A percentile compares a stretch with the other conserved stretches of the same genome.
Conservation (phyloP, 2,888 invertebrate genomes). For the Rhagonycha fulva region DNA sequence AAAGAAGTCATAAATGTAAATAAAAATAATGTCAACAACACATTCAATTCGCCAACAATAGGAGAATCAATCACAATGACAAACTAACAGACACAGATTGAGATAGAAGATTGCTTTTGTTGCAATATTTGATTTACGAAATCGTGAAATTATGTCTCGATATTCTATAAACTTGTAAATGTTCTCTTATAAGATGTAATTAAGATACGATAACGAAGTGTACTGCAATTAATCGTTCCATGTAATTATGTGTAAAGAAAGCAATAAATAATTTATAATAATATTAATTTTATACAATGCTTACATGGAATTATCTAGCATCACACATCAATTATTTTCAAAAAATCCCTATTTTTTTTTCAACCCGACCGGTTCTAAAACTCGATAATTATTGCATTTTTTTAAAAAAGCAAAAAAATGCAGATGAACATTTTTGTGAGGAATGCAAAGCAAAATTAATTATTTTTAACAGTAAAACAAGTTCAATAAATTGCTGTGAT, state of each 20-base stretch:
- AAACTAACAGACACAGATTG: not conserved
- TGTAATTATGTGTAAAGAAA: not conserved
- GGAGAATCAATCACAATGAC: not conserved
- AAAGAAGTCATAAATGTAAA: not conserved
- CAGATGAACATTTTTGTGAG: not conserved
- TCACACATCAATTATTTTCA: not conserved
- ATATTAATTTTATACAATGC: not conserved
- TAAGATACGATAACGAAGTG: not conserved
- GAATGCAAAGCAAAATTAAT: not conserved
- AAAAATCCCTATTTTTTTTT: not conserved
- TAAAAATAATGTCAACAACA: not conserved
- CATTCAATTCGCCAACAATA: not conserved
- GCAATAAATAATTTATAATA: not conserved
- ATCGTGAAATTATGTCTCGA: not conserved
- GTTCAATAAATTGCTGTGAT: not conserved
- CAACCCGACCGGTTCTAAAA: not conserved
- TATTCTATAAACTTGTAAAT: not conserved
- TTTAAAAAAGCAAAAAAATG: not conserved
- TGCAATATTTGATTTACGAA: not conserved
- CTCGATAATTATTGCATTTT: not conserved
- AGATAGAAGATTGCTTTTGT: not conserved
- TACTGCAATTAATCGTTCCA: not conserved
- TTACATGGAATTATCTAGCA: not conserved
- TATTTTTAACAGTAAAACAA: not conserved
- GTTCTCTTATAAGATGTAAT: not conserved